phyloP scores from a whole-genome alignment of 2,888 invertebrate species.

The Cephus pulcher region DNA sequence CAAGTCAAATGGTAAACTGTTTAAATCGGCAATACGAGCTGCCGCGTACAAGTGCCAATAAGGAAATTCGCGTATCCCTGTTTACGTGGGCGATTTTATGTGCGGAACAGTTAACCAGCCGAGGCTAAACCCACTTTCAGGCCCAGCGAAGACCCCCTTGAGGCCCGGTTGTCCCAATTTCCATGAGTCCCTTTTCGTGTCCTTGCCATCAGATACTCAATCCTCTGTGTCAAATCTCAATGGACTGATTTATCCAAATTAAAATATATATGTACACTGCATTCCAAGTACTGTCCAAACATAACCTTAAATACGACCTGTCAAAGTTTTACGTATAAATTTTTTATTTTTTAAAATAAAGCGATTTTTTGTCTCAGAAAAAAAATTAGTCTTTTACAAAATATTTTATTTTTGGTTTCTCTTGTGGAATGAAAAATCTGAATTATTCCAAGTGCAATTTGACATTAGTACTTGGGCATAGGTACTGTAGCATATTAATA shows the following conservation, averaged over 20 bases:
- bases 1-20: background rate
- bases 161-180: background rate
- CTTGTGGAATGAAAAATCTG: too few relatives aligned
- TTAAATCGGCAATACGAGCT: background rate
- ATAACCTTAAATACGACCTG: too few relatives aligned
- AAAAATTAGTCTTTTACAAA: too few relatives aligned
- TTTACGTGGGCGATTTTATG: slow-evolving; percentile 26
- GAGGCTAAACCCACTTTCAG: background rate
- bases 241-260: too few relatives aligned
- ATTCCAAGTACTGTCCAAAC: too few relatives aligned
- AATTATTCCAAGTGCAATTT: too few relatives aligned
- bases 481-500: too few relatives aligned
- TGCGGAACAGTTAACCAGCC: slow-evolving; percentile 29
- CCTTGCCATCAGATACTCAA: background rate
- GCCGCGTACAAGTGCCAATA: background rate
- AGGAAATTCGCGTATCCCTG: background rate
- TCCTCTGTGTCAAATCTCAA: background rate
- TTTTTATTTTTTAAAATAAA: background rate
- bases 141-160: background rate
- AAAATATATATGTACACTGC: too few relatives aligned
- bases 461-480: too few relatives aligned
- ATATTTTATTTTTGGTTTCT: too few relatives aligned
- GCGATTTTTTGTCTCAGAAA: background rate
- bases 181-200: background rate
- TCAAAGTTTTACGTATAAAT: background rate